These are phyloP conservation scores for Dioctria linearis DNA, from an alignment of 2,888 invertebrate genomes.

Conservation along the genomic window DNA sequence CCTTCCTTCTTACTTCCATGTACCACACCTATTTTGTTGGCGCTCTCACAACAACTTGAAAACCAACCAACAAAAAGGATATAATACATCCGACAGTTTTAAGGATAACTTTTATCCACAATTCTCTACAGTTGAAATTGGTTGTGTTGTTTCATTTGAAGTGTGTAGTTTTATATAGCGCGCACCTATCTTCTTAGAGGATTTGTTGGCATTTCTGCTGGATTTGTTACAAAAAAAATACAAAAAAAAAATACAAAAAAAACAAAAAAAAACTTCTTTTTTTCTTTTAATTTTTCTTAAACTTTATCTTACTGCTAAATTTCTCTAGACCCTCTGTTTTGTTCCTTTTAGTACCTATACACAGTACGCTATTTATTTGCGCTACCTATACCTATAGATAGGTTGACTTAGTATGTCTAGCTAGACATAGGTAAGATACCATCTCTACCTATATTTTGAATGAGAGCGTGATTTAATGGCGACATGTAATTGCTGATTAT, in stretches of 20 bases:
- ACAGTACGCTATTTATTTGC: conserved; percentile 37
- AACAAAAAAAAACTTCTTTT: too few relatives aligned
- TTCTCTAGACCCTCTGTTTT: neutral
- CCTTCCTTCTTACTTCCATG: too few relatives aligned
- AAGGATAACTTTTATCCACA: conserved; percentile 47
- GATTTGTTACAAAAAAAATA: too few relatives aligned
- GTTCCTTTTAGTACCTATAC: conserved; percentile 22
- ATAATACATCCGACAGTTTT: conserved; percentile 21
- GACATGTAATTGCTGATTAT: conserved; percentile 56
- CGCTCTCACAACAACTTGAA: too few relatives aligned
- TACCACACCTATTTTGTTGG: too few relatives aligned
- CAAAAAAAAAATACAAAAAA: too few relatives aligned
- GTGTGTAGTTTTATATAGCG: neutral
- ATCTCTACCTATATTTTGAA: too few relatives aligned
- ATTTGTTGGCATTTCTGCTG: neutral
- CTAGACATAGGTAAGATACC: too few relatives aligned
- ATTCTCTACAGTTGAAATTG: conserved; percentile 31
- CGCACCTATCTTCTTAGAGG: neutral
- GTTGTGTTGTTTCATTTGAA: conserved; percentile 1
- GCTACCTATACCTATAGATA: conserved; percentile 1
- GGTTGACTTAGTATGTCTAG: too few relatives aligned
- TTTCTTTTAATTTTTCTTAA: conserved; percentile 23
- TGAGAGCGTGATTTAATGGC: conserved; percentile 47
- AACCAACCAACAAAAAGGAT: neutral
- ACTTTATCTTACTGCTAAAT: conserved; percentile 39